Percentiles rank a stretch among this genome's conserved stretches.
phyloP scores from a whole-genome alignment of 2,113 vertebrate species.

The Dissostichus mawsoni region DNA sequence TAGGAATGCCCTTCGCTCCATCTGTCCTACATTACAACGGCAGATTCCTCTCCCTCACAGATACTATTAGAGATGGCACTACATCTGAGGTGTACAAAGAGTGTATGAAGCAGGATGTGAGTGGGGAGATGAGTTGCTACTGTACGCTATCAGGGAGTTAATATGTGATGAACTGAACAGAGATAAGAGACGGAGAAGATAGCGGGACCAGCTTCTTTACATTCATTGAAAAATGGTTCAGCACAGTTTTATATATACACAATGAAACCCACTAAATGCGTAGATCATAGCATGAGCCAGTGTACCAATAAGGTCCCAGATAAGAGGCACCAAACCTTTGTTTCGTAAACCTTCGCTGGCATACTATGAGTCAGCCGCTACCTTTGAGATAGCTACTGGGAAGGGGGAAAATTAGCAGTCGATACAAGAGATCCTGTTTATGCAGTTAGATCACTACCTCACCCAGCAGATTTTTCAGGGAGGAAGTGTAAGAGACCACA shows the following conservation, averaged over 20 bases:
- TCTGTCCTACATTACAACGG: conserved; percentile 12
- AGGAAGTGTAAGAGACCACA: conserved; percentile 1
- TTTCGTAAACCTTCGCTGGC: conserved; percentile 4
- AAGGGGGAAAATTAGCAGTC: conserved; percentile 20
- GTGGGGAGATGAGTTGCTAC: neutral
- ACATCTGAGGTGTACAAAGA: conserved; percentile 10
- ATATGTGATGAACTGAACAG: neutral
- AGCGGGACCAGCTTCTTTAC: neutral
- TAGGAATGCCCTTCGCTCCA: conserved; percentile 36
- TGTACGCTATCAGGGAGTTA: conserved; percentile 3
- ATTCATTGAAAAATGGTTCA: neutral
- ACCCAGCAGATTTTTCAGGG: neutral
- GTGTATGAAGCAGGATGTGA: conserved; percentile 2
- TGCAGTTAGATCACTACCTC: conserved; percentile 13
- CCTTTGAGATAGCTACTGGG: conserved; percentile 14
- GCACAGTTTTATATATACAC: neutral
- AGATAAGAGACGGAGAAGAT: conserved; percentile 8
- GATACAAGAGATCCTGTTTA: conserved; percentile 11
- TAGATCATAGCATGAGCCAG: neutral
- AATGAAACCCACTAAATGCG: neutral
- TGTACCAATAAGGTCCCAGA: neutral
- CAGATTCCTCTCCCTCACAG: neutral
- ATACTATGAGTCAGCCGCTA: conserved; percentile 19
- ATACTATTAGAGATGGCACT: neutral
- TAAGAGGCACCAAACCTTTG: neutral